Conservation (phyloP, 2,113 vertebrate genomes). For the Ceyx melanurus region DNA sequence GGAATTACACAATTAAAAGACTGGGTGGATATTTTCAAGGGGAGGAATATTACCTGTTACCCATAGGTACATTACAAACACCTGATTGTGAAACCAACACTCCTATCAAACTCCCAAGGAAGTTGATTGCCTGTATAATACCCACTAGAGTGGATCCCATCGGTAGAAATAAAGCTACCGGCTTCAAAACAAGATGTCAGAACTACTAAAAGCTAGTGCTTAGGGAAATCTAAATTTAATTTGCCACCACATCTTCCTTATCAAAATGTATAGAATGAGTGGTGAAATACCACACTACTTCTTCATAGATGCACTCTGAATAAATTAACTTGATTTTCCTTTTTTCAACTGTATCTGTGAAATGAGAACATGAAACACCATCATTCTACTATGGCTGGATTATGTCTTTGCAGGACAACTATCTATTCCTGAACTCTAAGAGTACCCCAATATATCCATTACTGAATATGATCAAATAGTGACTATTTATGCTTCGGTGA, state of each 20-base stretch:
- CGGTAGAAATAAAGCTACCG: background rate
- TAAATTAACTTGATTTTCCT: background rate
- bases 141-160: background rate
- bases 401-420: background rate
- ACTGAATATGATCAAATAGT: background rate
- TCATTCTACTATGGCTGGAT: background rate
- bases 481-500: background rate
- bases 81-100: background rate
- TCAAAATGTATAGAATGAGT: background rate
- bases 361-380: background rate
- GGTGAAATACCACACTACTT: background rate
- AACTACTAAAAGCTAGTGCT: background rate
- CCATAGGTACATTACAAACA: background rate
- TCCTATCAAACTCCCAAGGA: background rate
- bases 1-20: conserved; percentile 65
- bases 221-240: background rate
- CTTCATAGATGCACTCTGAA: background rate
- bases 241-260: background rate
- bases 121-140: background rate
- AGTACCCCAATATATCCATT: background rate
- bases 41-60: background rate
- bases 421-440: background rate
- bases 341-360: background rate
- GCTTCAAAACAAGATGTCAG: background rate
- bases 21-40: background rate